Percentiles rank a stretch among this genome's conserved stretches.
Conservation (phyloP, 2,888 invertebrate genomes). For the Rhynchonema sp. region DNA sequence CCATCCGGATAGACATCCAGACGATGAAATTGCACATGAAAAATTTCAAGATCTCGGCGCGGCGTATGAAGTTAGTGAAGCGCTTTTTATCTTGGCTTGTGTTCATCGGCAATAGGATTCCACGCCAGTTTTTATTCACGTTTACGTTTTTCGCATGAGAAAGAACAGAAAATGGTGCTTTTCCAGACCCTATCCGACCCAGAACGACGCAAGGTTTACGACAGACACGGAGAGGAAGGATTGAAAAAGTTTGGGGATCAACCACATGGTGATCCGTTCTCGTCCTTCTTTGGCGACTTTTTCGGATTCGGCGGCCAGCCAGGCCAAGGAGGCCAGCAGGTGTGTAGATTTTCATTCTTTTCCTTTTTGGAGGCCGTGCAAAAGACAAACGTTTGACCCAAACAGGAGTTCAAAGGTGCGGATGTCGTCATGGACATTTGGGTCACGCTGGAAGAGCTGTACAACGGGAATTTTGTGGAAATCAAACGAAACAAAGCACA, state of each 20-base stretch:
- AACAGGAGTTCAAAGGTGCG: constrained; percentile 34
- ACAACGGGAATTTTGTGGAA: constrained; percentile 88
- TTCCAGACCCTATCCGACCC: no score
- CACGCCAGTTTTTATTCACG: no score
- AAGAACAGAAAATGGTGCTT: no score
- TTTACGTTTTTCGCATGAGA: no score
- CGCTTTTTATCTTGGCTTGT: no score
- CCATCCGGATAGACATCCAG: constrained; percentile 91
- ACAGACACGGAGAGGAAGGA: constrained; percentile 89
- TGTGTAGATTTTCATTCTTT: no score
- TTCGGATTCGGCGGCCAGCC: constrained; percentile 41
- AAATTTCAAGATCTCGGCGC: constrained; percentile 46
- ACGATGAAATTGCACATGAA: constrained; percentile 72
- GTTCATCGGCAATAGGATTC: no score
- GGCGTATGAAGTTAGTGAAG: no score
- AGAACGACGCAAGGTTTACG: constrained; percentile 80
- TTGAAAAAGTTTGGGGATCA: constrained; percentile 76
- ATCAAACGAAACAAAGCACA: constrained; percentile 91
- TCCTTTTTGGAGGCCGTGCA: no score
- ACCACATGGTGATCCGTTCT: constrained; percentile 71
- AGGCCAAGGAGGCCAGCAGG: no score
- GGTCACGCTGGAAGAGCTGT: constrained; percentile 69
- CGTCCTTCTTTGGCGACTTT: constrained; percentile 63
- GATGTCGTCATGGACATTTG: constrained; percentile 74
- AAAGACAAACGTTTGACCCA: no score